Base-by-base conservation (phyloP, 53 echinoderm and acorn worm genomes). In the Mesocentrotus franciscanus region DNA sequence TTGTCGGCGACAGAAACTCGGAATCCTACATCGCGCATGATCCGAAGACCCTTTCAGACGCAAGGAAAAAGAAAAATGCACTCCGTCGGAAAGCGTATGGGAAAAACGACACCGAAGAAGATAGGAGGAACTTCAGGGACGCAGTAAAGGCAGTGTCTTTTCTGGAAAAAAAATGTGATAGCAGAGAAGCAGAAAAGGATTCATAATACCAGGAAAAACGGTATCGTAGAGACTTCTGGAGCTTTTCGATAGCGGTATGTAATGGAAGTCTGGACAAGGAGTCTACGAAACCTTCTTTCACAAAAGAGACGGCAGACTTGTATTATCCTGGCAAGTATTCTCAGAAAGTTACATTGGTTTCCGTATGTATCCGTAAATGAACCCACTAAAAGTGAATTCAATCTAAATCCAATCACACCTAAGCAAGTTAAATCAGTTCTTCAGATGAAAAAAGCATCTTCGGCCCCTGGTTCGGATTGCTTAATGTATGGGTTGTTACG, bases 401-500 rank as follows among this genome's bases (percentile, higher is more conserved):
- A 95, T 71, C 33, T 90, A 27, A 56, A 20, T 39, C 74, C 75
- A 4, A 24, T 95, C 12, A 71, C 75, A 10, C 95, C 95, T 15
- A 90, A 90, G 64, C 90, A 90, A 32, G 84, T 94, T 17, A 94
- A 94, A 85, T 36, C 26, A 36, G 85, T 85, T 12, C 61, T 94
- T 60, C 32, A 81, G 32, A 58, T 49, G 2, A 95, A 56, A 76
- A 92, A 92, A 68, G 93, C 93, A 24, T 84, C 95, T 56, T 95
- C 92, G 1, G 92, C 95, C 30, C 95, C 95, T 18, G 95, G 92
- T 42, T 36, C 83, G 12, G 95, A 95, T 85, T 78, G 95, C 1
- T 92, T 95, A 18, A 95, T 95, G 95, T 95, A 95, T 56, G 95
- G 95, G 11, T 22, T 95, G 85, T 70, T 95, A 29, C 68, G 70